phyloP scores from a whole-genome alignment of 2,888 invertebrate genomes.

The Litoditis marina region DNA sequence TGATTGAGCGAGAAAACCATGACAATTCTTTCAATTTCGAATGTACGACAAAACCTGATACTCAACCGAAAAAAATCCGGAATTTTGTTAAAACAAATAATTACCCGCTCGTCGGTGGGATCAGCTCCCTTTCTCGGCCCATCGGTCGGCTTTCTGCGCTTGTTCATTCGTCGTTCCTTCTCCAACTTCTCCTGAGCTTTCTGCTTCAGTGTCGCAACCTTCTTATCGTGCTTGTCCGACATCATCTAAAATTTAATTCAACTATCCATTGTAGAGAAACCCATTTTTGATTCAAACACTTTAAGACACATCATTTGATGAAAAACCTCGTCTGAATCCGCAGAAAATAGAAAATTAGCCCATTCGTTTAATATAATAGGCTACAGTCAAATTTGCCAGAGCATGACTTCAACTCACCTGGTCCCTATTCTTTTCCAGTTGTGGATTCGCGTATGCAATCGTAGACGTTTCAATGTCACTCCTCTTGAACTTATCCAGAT shows the following conservation, averaged over 20 bases:
- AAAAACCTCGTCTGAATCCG: neutral
- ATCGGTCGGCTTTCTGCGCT: slow-evolving; percentile 23
- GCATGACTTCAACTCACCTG: slow-evolving; percentile 9
- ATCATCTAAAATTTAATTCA: slow-evolving; percentile 23
- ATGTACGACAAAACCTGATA: too few species aligned
- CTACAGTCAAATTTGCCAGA: too few species aligned
- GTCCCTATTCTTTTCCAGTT: slow-evolving; percentile 31
- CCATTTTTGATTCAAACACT: too few species aligned
- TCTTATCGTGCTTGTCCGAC: slow-evolving; percentile 42
- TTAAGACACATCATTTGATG: too few species aligned
- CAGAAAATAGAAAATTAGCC: neutral
- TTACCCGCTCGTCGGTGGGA: too few species aligned
- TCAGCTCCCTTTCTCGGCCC: slow-evolving; percentile 9
- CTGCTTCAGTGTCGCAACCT: slow-evolving; percentile 32
- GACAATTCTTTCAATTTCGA: too few species aligned
- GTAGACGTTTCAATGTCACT: slow-evolving; percentile 51
- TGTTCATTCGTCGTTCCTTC: slow-evolving; percentile 31
- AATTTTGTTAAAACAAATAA: too few species aligned
- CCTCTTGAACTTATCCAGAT: slow-evolving; percentile 42
- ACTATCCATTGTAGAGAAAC: neutral
- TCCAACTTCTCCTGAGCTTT: slow-evolving; percentile 32
- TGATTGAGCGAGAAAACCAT: too few species aligned
- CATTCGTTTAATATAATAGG: too few species aligned
- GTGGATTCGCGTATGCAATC: slow-evolving; percentile 43
- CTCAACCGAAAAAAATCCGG: too few species aligned